Evolutionary conservation across 2,888 invertebrate species (phyloP).

Genomic region (Hyposoter didymator): DNA sequence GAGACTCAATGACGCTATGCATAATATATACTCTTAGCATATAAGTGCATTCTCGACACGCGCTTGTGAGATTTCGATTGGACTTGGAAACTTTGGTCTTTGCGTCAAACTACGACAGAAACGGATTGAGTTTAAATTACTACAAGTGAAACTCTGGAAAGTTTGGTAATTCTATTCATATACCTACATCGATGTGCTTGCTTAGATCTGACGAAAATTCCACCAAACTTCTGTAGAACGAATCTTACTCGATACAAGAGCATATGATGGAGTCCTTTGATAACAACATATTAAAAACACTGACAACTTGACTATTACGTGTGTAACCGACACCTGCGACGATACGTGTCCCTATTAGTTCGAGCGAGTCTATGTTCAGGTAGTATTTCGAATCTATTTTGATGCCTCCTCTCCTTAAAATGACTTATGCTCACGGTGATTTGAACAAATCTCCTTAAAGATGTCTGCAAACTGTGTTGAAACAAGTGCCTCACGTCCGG

Average conservation of each 20-base stretch:
- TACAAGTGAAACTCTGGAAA: constrained; percentile 26
- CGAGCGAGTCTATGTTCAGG: too few relatives aligned
- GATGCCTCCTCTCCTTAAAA: too few relatives aligned
- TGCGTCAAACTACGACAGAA: constrained; percentile 36
- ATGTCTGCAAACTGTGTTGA: too few relatives aligned
- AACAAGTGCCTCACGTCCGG: too few relatives aligned
- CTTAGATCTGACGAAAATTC: background rate
- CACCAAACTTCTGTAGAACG: background rate
- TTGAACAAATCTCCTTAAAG: too few relatives aligned
- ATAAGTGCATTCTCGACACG: constrained; percentile 34
- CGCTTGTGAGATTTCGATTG: constrained; percentile 10
- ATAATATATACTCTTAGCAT: background rate
- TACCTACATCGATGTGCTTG: background rate
- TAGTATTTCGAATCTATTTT: too few relatives aligned
- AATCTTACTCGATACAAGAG: background rate
- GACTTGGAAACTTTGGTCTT: constrained; percentile 27
- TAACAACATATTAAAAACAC: background rate
- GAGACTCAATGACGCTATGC: background rate
- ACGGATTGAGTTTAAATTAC: constrained; percentile 36
- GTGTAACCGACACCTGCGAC: background rate
- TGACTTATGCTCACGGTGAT: too few relatives aligned
- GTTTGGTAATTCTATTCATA: constrained; percentile 12
- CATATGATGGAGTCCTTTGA: background rate
- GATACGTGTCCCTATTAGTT: too few relatives aligned
- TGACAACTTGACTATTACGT: background rate